Percentiles rank a stretch among this genome's conserved stretches.
phyloP scores from a whole-genome alignment of 1,140 invertebrate genomes.

The Drosophila kurseongensis region DNA sequence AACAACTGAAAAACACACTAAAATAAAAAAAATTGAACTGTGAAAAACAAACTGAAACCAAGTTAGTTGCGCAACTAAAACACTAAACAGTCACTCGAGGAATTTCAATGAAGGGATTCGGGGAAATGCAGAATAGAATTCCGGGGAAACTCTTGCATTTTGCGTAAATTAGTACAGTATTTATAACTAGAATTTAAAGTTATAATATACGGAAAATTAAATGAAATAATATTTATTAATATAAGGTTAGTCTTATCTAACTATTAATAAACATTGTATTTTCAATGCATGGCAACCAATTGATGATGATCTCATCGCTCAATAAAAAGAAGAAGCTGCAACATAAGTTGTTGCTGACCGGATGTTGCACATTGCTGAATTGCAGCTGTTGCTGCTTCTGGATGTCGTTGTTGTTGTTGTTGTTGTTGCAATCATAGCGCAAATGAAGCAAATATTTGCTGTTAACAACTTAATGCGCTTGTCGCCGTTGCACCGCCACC shows the following conservation, averaged over 20 bases:
- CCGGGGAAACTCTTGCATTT: not conserved
- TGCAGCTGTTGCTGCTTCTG: slow-evolving; percentile 41
- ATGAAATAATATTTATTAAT: not conserved
- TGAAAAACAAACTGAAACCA: slow-evolving; percentile 27
- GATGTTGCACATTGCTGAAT: slow-evolving; percentile 57
- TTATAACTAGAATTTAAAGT: not conserved
- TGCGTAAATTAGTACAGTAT: not conserved
- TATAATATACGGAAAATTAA: not conserved
- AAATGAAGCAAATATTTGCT: slow-evolving; percentile 83
- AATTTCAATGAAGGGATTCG: slow-evolving; percentile 9
- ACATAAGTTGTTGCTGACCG: slow-evolving; percentile 63
- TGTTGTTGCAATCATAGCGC: slow-evolving; percentile 70
- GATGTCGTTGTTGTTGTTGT: slow-evolving; percentile 10
- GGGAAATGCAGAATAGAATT: slow-evolving; percentile 11
- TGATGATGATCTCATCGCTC: slow-evolving; percentile 36
- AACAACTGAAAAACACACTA: slow-evolving; percentile 29
- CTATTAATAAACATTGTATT: slow-evolving; percentile 22
- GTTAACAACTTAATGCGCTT: slow-evolving; percentile 82
- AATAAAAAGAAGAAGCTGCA: slow-evolving; percentile 22
- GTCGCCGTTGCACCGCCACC: slow-evolving; percentile 36
- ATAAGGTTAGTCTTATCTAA: slow-evolving; percentile 2
- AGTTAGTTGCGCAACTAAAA: slow-evolving; percentile 30
- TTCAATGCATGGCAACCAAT: slow-evolving; percentile 53
- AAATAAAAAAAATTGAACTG: slow-evolving; percentile 10
- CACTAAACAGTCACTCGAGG: slow-evolving; percentile 15